These are phyloP conservation scores for Neelides folsomi DNA, from an alignment of 2,888 invertebrate species.

Conservation along the genomic window DNA sequence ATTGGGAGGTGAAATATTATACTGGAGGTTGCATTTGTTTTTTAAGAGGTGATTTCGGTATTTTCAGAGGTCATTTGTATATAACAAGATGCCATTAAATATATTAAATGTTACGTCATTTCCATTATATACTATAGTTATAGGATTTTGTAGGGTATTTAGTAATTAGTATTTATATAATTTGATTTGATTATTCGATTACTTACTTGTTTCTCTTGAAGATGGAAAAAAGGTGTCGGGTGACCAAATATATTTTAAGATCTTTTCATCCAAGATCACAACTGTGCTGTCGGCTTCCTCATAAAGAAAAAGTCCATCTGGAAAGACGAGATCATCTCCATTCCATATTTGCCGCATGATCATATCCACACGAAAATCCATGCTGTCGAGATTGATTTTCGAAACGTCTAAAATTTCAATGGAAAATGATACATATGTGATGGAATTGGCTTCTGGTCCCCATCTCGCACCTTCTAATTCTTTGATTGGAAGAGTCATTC, in stretches of 20 bases:
- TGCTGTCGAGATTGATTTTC: conserved; percentile 74
- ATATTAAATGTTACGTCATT: too few species aligned
- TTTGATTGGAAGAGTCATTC: too few species aligned
- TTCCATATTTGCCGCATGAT: conserved; percentile 69
- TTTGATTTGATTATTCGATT: neutral
- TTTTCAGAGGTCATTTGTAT: too few species aligned
- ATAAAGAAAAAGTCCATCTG: conserved; percentile 64
- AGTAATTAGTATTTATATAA: too few species aligned
- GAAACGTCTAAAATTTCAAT: conserved; percentile 75
- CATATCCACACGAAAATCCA: conserved; percentile 82
- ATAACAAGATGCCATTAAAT: too few species aligned
- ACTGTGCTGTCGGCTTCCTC: conserved; percentile 64
- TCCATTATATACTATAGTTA: too few species aligned
- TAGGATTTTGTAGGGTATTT: too few species aligned
- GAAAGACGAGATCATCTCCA: conserved; percentile 59
- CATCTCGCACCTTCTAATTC: conserved; percentile 4
- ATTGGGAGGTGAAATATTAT: too few species aligned
- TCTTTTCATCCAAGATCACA: conserved; percentile 62
- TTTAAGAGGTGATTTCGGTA: too few species aligned
- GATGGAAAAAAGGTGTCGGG: conserved; percentile 74
- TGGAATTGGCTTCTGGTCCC: conserved; percentile 44
- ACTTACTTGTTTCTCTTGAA: conserved; percentile 66
- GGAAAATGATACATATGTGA: conserved; percentile 63
- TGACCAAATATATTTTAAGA: conserved; percentile 74
- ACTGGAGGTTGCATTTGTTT: too few species aligned